These are phyloP conservation scores for Cartodere bifasciata DNA, from an alignment of 2,888 invertebrate species.

Conservation along the genomic window DNA sequence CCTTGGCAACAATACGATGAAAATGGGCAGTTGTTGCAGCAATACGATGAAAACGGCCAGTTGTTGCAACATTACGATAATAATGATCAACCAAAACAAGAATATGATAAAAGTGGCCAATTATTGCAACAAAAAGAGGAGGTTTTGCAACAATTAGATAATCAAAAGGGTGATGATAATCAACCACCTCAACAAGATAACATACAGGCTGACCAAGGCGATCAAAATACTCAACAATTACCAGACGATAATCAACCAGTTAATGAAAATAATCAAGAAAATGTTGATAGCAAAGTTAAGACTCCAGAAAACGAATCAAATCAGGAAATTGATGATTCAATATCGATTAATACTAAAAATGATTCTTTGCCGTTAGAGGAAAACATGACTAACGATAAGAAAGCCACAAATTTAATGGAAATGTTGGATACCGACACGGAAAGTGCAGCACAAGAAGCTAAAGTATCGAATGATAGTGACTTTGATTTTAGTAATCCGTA, in stretches of 20 bases:
- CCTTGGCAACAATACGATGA: slow-evolving; percentile 13
- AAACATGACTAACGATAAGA: slow-evolving; percentile 8
- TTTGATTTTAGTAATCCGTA: slow-evolving; percentile 30
- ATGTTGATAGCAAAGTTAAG: no score
- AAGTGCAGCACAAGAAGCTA: slow-evolving; percentile 27
- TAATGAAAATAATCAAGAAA: neutral
- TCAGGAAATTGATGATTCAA: no score
- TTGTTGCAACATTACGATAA: slow-evolving; percentile 18
- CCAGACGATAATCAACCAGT: slow-evolving; percentile 1
- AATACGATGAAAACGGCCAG: slow-evolving; percentile 20
- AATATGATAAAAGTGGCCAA: slow-evolving; percentile 21
- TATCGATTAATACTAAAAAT: no score
- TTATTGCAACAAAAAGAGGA: slow-evolving; percentile 17
- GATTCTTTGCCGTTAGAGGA: no score
- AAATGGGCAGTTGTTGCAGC: slow-evolving; percentile 10
- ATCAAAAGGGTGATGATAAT: slow-evolving; percentile 4
- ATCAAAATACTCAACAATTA: no score
- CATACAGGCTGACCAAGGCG: slow-evolving; percentile 3
- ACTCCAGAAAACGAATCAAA: no score
- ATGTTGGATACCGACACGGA: slow-evolving; percentile 34
- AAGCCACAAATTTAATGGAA: slow-evolving; percentile 25
- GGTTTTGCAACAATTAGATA: slow-evolving; percentile 4
- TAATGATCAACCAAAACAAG: slow-evolving; percentile 14
- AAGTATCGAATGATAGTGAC: slow-evolving; percentile 32
- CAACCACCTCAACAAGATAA: slow-evolving; percentile 6